Conservation (phyloP, 2,888 invertebrate genomes). For the Drosophila neonasuta region DNA sequence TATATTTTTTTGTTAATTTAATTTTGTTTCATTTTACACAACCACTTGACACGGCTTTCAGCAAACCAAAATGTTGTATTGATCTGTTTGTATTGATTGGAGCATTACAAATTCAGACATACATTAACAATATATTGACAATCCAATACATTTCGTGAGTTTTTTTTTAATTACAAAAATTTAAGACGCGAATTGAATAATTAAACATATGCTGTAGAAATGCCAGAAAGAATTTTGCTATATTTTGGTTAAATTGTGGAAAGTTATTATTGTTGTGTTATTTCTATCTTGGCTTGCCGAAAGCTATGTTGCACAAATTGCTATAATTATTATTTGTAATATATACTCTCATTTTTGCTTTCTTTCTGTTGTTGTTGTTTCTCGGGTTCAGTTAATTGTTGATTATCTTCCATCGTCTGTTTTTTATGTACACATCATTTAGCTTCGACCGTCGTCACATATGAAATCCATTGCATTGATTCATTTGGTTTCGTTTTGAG, state of each 20-base stretch:
- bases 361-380: conserved; percentile 11
- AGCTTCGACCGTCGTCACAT: conserved; percentile 26
- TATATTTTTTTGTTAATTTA: conserved; percentile 34
- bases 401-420: conserved; percentile 20
- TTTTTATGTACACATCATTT: conserved; percentile 40
- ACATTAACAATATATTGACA: conserved; percentile 7
- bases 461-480: conserved; percentile 3
- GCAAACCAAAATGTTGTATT: conserved; percentile 52
- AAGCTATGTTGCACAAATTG: conserved; percentile 53
- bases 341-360: background rate
- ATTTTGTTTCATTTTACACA: conserved; percentile 54
- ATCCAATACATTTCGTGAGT: background rate
- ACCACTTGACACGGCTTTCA: conserved; percentile 64
- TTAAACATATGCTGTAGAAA: conserved; percentile 29
- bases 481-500: conserved; percentile 24
- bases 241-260: conserved; percentile 24
- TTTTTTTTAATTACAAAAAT: conserved; percentile 24
- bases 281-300: conserved; percentile 40
- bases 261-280: conserved; percentile 4
- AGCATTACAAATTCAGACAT: conserved; percentile 21
- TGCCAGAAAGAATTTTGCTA: conserved; percentile 41
- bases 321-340: conserved; percentile 21
- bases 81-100: background rate
- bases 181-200: conserved; percentile 24
- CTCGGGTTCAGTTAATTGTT: conserved; percentile 19